A percentile compares a stretch with the other conserved stretches of the same genome.
Conservation (phyloP, 2,113 vertebrate genomes). For the Oreochromis tanganicae region DNA sequence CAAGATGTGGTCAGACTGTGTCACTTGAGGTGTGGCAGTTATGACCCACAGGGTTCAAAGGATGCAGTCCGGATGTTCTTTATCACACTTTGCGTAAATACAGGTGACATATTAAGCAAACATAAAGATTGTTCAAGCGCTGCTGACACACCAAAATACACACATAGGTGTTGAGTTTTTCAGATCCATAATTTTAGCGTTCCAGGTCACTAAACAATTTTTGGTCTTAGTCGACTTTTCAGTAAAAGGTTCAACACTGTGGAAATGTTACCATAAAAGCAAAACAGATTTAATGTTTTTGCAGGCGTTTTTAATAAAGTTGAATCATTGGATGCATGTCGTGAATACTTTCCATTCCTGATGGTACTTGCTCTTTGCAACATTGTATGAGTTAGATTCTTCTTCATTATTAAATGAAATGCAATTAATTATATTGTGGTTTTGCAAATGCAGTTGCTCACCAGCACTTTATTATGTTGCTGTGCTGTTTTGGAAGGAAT, state of each 20-base stretch:
- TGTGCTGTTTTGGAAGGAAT: neutral
- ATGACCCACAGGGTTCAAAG: neutral
- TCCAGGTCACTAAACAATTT: neutral
- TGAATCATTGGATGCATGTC: neutral
- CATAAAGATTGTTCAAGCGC: neutral
- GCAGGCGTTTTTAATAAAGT: neutral
- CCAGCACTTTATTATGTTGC: neutral
- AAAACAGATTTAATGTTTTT: neutral
- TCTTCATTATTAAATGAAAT: neutral
- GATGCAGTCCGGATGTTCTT: neutral
- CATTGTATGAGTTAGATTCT: accelerated
- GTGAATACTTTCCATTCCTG: neutral
- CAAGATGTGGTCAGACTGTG: neutral
- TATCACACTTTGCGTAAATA: neutral
- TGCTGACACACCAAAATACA: neutral
- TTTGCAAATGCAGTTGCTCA: neutral
- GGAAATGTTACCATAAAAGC: neutral
- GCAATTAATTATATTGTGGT: neutral
- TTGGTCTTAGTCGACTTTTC: neutral
- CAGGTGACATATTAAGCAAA: neutral
- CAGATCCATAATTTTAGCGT: neutral
- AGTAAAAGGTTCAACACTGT: neutral
- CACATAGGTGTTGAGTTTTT: neutral
- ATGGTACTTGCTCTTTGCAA: neutral
- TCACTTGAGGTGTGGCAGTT: neutral